Evolutionary conservation across 1,140 invertebrate species (phyloP), one percentile per base, ranked within the genome.

Genomic region (Drosophila eugracilis): DNA sequence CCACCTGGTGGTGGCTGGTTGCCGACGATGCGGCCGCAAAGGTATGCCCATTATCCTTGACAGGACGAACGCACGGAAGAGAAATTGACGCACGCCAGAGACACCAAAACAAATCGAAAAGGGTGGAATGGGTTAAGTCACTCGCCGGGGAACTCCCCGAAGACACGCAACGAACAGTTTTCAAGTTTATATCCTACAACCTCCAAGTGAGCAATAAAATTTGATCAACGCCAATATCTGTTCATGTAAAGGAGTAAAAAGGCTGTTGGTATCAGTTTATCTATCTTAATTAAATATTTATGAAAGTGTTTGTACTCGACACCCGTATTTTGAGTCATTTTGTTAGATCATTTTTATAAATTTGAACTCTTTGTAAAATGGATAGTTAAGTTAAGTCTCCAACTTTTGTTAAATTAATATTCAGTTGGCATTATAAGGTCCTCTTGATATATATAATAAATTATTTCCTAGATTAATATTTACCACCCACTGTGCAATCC

Each of bases 41-140:
- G 66, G 70, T 71, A 75, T 48, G 42, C 28, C 63, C 41, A 60
- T 83, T 78, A 78, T 44, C 65, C 74, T 75, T 49, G 67, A 34
- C 45, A 72, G 47, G 69, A 59, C 45, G 54, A 48, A 36, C 24
- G 21, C 14, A 32, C 30, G 26, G 24, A 41, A 53, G 47, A 36
- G 48, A 53, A 72, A 37, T 30, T 59, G 45, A 47, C 47, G 66
- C 19, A 36, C 32, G 39, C 36, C 21, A 44, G 32, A 59, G 53
- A 67, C 41, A 54, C 19, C 36, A 63, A 58, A 70, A 60, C 54
- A 45, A 60, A 60, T 47, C 55, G 63, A 67, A 66, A 34, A 21
- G 36, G 15, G 17, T 66, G 44, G 28, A 37, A 41, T 37, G 58
- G 44, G 59, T 63, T 45, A 45, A 62, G 60, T 62, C 63, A 50